Evolutionary conservation across 2,113 vertebrate genomes (phyloP).

Genomic region (Tupaia chinensis): DNA sequence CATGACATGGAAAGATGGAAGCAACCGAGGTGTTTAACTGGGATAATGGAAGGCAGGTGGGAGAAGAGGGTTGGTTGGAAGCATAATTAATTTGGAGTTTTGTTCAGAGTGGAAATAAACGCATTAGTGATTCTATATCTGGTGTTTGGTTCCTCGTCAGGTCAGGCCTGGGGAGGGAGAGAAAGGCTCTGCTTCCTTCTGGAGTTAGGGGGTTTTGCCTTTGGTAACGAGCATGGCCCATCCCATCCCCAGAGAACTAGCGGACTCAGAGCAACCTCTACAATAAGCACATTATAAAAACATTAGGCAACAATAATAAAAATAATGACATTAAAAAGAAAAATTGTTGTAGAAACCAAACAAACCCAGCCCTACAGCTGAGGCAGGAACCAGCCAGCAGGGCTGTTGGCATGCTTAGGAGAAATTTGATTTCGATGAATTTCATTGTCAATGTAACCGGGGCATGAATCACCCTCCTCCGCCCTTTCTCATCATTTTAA

Average conservation of each 20-base stretch:
- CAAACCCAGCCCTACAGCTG: constrained; percentile 60
- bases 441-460: constrained; percentile 69
- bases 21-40: neutral
- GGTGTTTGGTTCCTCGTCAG: neutral
- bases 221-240: neutral
- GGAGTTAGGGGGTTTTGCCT: neutral
- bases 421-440: constrained; percentile 77
- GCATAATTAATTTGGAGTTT: constrained; percentile 22
- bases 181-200: neutral
- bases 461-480: constrained; percentile 65
- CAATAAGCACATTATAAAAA: constrained; percentile 78
- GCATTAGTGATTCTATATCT: neutral
- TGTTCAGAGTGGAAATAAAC: neutral
- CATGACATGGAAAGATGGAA: neutral
- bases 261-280: constrained; percentile 43
- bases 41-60: neutral
- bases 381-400: constrained; percentile 60
- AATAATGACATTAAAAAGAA: constrained; percentile 82
- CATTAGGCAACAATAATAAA: constrained; percentile 76
- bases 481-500: constrained; percentile 65
- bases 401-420: constrained; percentile 65
- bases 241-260: constrained; percentile 23
- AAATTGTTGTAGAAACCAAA: constrained; percentile 70
- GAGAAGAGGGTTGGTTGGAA: neutral
- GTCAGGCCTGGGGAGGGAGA: neutral